These are phyloP conservation scores for Patiria pectinifera DNA, from an alignment of 53 echinoderm and acorn worm species.

Conservation along the genomic window DNA sequence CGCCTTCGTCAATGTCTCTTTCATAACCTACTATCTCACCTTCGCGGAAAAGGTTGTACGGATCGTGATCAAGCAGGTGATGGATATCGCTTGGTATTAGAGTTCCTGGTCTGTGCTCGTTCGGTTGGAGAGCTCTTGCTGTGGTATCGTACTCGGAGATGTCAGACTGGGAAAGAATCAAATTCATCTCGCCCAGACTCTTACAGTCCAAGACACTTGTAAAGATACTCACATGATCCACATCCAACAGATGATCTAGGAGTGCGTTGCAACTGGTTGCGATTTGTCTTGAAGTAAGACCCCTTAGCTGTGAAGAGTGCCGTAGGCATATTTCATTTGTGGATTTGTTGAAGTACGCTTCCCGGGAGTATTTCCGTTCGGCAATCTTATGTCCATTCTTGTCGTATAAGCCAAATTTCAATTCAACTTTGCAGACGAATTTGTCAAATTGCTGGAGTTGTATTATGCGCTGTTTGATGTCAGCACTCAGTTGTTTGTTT, in stretches of 20 bases:
- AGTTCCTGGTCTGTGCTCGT: slow-evolving; percentile 56
- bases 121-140: neutral
- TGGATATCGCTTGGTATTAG: slow-evolving; percentile 63
- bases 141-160: slow-evolving; percentile 57
- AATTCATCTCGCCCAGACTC: slow-evolving; percentile 19
- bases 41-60: slow-evolving; percentile 64
- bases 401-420: slow-evolving; percentile 45
- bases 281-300: neutral
- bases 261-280: slow-evolving; percentile 20
- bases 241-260: neutral
- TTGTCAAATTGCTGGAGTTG: slow-evolving; percentile 21
- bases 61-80: slow-evolving; percentile 82
- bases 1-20: neutral
- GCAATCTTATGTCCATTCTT: neutral
- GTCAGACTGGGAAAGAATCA: neutral
- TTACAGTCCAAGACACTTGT: slow-evolving; percentile 9
- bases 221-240: neutral
- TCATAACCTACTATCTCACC: slow-evolving; percentile 77
- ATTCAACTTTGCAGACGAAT: slow-evolving; percentile 32
- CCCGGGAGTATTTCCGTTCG: neutral
- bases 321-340: neutral
- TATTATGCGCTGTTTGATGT: neutral
- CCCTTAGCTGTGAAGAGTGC: neutral
- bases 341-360: neutral
- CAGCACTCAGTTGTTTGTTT: slow-evolving; percentile 1